Percentiles rank a stretch among this genome's conserved stretches.
phyloP scores from a whole-genome alignment of 2,888 invertebrate genomes.

The Nebria salina region DNA sequence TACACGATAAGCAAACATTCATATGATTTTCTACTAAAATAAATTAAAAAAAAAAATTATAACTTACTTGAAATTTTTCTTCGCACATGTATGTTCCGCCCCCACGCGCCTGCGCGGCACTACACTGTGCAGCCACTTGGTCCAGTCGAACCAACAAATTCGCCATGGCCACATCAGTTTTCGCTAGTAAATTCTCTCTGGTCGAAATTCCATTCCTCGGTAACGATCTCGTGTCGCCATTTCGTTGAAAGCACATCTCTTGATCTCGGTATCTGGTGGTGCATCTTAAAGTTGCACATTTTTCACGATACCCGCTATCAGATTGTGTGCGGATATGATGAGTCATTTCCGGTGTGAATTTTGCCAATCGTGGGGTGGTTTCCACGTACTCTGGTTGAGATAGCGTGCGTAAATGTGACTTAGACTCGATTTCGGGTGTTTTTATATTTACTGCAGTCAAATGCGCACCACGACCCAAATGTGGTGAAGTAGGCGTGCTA shows the following conservation, averaged over 20 bases:
- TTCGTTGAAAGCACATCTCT: constrained; percentile 31
- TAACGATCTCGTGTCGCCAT: constrained; percentile 44
- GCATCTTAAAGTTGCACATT: constrained; percentile 45
- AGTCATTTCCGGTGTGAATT: constrained; percentile 34
- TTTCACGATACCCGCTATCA: constrained; percentile 47
- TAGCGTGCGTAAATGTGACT: constrained; percentile 31
- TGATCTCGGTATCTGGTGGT: constrained; percentile 30
- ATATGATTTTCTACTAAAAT: too few relatives aligned
- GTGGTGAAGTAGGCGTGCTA: constrained; percentile 62
- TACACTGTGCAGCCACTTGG: constrained; percentile 76
- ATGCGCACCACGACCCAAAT: constrained; percentile 55
- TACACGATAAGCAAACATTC: too few relatives aligned
- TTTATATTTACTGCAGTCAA: constrained; percentile 53
- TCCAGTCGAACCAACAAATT: constrained; percentile 74
- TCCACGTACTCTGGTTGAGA: constrained; percentile 37
- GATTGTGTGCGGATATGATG: constrained; percentile 45
- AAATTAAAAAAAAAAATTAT: neutral
- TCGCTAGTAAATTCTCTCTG: constrained; percentile 69
- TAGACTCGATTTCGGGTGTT: constrained; percentile 50
- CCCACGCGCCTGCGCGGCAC: constrained; percentile 78
- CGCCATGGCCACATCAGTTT: constrained; percentile 76
- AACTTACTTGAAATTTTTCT: constrained; percentile 75
- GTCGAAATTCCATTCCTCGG: constrained; percentile 57
- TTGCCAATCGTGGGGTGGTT: constrained; percentile 13
- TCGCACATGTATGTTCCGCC: constrained; percentile 80